A percentile compares a stretch with the other conserved stretches of the same genome.
Conservation (phyloP, 2,888 invertebrate genomes). For the Selenia dentaria region DNA sequence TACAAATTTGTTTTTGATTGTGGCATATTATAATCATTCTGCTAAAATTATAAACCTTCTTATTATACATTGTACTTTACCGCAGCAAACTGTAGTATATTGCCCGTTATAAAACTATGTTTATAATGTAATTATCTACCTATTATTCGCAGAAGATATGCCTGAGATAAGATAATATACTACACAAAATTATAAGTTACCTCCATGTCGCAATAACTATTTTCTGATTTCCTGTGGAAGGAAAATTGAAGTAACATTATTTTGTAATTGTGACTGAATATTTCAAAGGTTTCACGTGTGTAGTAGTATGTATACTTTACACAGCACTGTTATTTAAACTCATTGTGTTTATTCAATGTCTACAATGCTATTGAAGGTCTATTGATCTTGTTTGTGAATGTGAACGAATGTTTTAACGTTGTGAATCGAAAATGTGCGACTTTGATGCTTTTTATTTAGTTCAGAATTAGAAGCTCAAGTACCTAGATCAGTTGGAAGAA, state of each 20-base stretch:
- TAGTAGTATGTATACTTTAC: not conserved
- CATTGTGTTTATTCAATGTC: not conserved
- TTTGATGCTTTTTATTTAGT: too few relatives aligned
- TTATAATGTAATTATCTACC: conserved; percentile 3
- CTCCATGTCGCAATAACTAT: conserved; percentile 1
- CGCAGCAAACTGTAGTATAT: conserved; percentile 1
- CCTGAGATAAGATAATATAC: conserved; percentile 7
- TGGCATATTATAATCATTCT: too few relatives aligned
- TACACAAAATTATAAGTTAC: not conserved
- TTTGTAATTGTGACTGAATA: not conserved
- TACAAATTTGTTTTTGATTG: too few relatives aligned
- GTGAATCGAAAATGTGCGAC: too few relatives aligned
- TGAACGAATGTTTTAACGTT: too few relatives aligned
- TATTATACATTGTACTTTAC: too few relatives aligned
- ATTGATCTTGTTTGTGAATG: too few relatives aligned
- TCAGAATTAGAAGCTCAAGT: too few relatives aligned
- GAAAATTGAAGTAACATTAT: not conserved
- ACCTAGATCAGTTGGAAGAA: too few relatives aligned
- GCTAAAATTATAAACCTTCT: too few relatives aligned
- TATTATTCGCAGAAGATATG: conserved; percentile 6
- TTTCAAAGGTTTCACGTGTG: too few relatives aligned
- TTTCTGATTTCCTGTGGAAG: not conserved
- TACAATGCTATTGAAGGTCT: too few relatives aligned
- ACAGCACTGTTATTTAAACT: not conserved
- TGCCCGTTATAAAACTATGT: conserved; percentile 1